These are phyloP conservation scores for Gryllus bimaculatus DNA, from an alignment of 1,140 invertebrate genomes.

Conservation along the genomic window DNA sequence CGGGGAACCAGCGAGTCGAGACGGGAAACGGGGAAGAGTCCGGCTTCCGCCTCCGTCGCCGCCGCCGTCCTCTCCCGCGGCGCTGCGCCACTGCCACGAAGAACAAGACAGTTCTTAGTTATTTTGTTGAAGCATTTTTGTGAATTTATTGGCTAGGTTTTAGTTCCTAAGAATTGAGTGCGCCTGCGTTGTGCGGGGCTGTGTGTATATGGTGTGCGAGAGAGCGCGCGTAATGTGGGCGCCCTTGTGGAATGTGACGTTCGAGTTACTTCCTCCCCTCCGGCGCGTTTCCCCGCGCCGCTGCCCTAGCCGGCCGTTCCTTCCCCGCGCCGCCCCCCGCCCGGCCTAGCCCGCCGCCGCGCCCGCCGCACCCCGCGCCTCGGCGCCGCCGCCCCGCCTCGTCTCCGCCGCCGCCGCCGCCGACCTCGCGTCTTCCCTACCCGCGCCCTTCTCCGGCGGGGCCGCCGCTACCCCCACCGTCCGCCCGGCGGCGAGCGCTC, in stretches of 20 bases:
- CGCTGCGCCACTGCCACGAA: background rate
- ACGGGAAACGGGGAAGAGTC: no score
- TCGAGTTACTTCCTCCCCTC: background rate
- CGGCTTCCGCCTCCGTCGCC: no score
- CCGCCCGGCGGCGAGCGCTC: background rate
- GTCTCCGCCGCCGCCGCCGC: no score
- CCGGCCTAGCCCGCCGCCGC: no score
- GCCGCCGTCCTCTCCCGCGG: background rate
- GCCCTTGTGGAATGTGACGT: background rate
- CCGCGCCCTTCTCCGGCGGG: no score
- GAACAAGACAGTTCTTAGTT: background rate
- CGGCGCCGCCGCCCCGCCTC: no score
- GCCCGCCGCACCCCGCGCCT: background rate
- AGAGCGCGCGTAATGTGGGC: background rate
- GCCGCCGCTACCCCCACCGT: background rate
- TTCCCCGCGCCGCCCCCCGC: background rate
- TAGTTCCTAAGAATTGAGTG: background rate
- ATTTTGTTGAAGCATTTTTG: background rate
- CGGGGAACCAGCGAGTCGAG: no score
- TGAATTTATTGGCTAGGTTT: background rate
- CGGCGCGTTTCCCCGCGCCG: background rate
- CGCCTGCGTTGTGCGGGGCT: background rate
- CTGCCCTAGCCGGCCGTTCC: no score
- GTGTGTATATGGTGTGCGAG: background rate
- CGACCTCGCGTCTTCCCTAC: background rate